Base-by-base conservation (phyloP, 2,888 invertebrate species). In the Tryphoninae sp. region DNA sequence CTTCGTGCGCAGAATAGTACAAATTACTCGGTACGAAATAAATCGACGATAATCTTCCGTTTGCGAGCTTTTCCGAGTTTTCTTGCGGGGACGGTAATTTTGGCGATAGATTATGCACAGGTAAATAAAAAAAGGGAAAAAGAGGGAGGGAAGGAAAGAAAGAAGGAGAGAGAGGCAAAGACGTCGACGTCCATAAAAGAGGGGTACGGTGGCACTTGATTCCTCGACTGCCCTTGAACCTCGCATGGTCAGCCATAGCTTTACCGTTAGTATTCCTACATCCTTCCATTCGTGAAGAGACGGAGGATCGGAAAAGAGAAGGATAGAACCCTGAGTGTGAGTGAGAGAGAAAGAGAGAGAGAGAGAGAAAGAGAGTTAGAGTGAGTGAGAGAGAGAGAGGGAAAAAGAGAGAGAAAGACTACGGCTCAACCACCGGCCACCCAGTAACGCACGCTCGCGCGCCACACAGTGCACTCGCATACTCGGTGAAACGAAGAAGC, bases 261-360 rank as follows among this genome's bases (percentile, higher is more conserved):
- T 89, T 90, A 90, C 90, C 90, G 90, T 90, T 90, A 89, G 87
- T 89, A 88, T 90, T 89, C 88, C 86, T 88, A 87, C 89, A 88
- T 90, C 88, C 88, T 88, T 88, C 87, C 88, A 88, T 88, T 89
- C 85, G 88, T 86, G 85, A 87, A 85, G 89, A 49, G 58, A 59
- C 22, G 65, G 22, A 74, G 16, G 53, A 53, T n/a, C 53, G 53
- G 22, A 22, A 45, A 22, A 68, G 73, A 51, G 58, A 55, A n/a
- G n/a, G 7, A 53, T n/a, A 85, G 89, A 89, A 84, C 78, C 59
- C 40, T 40, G 33, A 49, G 45, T 64, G 53, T 68, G 58, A 61
- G 67, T 40, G 61, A 42, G 53, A 53, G 62, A 26, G 61, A 26
- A 40, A 53, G 62, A 1, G 62, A 62, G 59, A 45, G 22, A 64